These are phyloP conservation scores for Eristalinus aeneus DNA, from an alignment of 2,888 invertebrate genomes.

Conservation along the genomic window DNA sequence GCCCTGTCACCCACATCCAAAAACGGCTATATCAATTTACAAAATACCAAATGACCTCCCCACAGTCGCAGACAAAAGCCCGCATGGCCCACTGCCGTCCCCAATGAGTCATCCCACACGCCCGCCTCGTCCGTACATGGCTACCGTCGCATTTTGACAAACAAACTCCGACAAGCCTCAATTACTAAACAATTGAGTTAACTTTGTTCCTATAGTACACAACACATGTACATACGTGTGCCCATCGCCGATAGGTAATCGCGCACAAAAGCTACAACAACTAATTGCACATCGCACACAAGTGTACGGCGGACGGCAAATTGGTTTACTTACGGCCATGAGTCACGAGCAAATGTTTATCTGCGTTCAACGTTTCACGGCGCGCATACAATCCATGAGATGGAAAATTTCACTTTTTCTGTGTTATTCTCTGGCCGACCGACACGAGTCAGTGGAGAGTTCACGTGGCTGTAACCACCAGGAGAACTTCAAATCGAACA, in stretches of 20 bases:
- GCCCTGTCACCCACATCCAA: no score
- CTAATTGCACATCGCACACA: constrained; percentile 39
- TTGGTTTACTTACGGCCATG: constrained; percentile 38
- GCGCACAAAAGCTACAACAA: constrained; percentile 34
- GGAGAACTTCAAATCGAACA: constrained; percentile 32
- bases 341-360: constrained; percentile 35
- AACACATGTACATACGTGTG: background rate
- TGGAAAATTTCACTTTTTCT: constrained; percentile 59
- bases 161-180: constrained; percentile 9
- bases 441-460: constrained; percentile 17
- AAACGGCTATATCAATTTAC: no score
- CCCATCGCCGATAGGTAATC: constrained; percentile 42
- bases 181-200: constrained; percentile 30
- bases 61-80: background rate
- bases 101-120: background rate
- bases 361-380: constrained; percentile 6
- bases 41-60: background rate
- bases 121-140: background rate
- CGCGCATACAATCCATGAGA: constrained; percentile 25
- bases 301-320: constrained; percentile 20
- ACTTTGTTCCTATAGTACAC: background rate
- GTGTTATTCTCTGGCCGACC: background rate
- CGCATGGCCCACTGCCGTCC: background rate
- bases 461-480: constrained; percentile 1
- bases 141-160: background rate